Evolutionary conservation across 2,888 invertebrate species (phyloP), one percentile per base, ranked within the genome.

Genomic region (Agrotis ipsilon): DNA sequence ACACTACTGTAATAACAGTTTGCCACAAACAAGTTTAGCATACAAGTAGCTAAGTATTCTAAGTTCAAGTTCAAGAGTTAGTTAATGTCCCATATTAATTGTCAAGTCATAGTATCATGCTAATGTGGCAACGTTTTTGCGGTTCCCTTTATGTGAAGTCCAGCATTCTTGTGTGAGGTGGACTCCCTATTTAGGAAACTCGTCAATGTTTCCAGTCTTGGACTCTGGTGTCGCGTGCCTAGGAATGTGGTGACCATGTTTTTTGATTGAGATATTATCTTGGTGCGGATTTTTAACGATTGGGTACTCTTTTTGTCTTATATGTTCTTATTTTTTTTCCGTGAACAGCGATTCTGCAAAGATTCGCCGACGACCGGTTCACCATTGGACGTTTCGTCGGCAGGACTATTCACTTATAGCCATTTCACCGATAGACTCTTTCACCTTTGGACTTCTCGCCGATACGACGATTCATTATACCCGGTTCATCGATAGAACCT

Each of bases 121-220:
- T 83, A 83, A 83, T 85, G 46, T 32, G 14, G 52, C 39, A 16
- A 78, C 69, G 83, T 77, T 88, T 86, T 85, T 84, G 85, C 80
- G 78, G 72, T 83, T 81, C 76, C 66, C 80, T 88, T 89, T 90
- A 88, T 91, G 89, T 90, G 87, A 86, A 88, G 81, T 85, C 85
- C 88, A 87, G 86, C 88, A 90, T 92, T 91, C 91, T 86, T 84
- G 83, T 48, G 66, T 73, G 83, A 82, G 85, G 84, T 81, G 84
- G 75, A 84, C 79, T 87, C 93, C 93, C 93, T 87, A 86, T 92
- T 92, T 91, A 90, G 92, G 93, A 92, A 93, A 92, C 92, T 86
- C 88, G 93, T 91, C 91, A 90, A 90, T 87, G 88, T 86, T 78
- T 82, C 88, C 79, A 88, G 85, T 84, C 85, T 83, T 81, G 85